phyloP scores from a whole-genome alignment of 2,113 vertebrate genomes.

The Cebidichthys violaceus region DNA sequence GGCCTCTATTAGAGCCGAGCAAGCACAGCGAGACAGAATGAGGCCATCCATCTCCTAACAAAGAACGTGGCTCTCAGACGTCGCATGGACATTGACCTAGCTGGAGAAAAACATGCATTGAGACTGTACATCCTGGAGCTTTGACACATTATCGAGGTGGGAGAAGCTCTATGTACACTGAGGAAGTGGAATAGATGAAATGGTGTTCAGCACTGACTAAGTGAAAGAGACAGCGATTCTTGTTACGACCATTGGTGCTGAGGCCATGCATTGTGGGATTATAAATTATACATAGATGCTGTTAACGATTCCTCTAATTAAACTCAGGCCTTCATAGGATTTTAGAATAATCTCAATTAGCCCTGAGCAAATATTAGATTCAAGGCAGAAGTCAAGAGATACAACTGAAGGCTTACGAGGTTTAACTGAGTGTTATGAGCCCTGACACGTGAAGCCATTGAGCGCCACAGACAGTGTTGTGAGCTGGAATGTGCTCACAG shows the following conservation, averaged over 20 bases:
- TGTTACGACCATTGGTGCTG: background rate
- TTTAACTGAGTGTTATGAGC: conserved; percentile 8
- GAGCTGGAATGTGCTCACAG: background rate
- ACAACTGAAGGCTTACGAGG: background rate
- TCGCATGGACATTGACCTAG: conserved; percentile 26
- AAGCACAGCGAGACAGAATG: conserved; percentile 68
- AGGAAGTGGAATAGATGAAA: background rate
- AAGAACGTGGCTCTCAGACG: conserved; percentile 41
- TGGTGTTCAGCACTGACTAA: conserved; percentile 13
- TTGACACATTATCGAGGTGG: background rate
- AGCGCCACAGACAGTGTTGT: background rate
- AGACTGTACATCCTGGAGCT: conserved; percentile 3
- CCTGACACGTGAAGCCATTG: conserved; percentile 3
- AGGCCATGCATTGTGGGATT: background rate
- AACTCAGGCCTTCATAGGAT: background rate
- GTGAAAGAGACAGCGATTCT: conserved; percentile 23
- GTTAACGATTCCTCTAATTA: background rate
- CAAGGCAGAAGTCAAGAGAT: background rate
- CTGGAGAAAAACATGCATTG: conserved; percentile 19
- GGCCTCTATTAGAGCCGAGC: conserved; percentile 47
- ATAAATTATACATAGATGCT: conserved; percentile 12
- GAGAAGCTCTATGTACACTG: background rate
- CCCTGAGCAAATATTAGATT: background rate
- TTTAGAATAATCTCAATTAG: background rate
- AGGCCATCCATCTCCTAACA: conserved; percentile 61